Evolutionary conservation across 1,140 invertebrate species (phyloP), one percentile per base, ranked within the genome.

Genomic region (Pseudomyrmex flavicornis): DNA sequence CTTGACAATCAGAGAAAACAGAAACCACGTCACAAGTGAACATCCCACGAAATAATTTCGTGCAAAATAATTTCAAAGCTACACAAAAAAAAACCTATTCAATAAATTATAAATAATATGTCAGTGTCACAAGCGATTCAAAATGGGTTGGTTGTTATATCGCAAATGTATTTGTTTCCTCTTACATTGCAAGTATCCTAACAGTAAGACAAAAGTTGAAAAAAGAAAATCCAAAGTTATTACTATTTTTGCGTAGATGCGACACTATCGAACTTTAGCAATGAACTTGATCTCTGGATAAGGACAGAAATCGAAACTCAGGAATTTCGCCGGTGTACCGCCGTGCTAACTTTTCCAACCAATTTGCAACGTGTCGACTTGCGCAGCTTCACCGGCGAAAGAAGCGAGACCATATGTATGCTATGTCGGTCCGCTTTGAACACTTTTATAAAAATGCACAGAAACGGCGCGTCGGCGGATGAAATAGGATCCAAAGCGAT

Each of bases 371-470:
- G 85, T 69, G 26, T n/a, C 3, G 85, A 88, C 62, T 91, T 82
- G 86, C 86, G 61, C 65, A 75, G 50, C 5, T 82, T 89, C 0
- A 46, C 22, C 7, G 87, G 52, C 35, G 8, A 83, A 17, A 26
- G 20, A 7, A 70, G 46, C 12, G 56, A 56, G 7, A 70, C 95
- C 1, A 92, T 94, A 12, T 96, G 96, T 75, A 91, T 95, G 12
- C 83, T 95, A 68, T 96, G 96, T 73, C 93, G 94, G 0, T 93
- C 95, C 44, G 75, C 94, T 7, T 88, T 95, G 12, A 91, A 90
- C 7, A 90, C 93, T 1, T 86, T 95, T 0, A 91, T 95, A 0
- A 83, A 92, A 12, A 88, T 94, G 2, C 90, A 95, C 26, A 85
- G 88, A 1, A 86, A 89, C 4, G 95, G 94, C 1, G 89, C 88